Conservation (phyloP, 2,888 invertebrate genomes). For the Opisthograptis luteolata region DNA sequence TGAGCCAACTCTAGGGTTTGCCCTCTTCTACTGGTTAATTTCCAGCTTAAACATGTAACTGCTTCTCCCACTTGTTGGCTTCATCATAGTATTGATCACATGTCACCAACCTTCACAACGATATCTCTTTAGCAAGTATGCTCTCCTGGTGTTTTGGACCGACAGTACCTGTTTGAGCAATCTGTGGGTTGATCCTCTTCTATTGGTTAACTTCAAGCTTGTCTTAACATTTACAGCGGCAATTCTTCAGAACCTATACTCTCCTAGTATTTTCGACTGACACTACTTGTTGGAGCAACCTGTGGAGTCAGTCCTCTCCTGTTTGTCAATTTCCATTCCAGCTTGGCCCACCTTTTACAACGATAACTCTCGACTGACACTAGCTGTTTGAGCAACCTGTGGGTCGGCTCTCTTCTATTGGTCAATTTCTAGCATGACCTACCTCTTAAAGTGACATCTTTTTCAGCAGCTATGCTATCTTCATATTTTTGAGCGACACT, state of each 20-base stretch:
- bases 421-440: too few relatives aligned
- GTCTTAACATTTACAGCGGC: neutral
- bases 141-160: slow-evolving; percentile 5
- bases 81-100: slow-evolving; percentile 5
- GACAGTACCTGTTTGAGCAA: slow-evolving; percentile 8
- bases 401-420: too few relatives aligned
- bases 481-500: too few relatives aligned
- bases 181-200: slow-evolving; percentile 1
- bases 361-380: too few relatives aligned
- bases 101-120: neutral
- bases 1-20: slow-evolving; percentile 1
- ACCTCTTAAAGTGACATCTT: too few relatives aligned
- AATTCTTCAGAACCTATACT: neutral
- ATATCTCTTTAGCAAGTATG: neutral
- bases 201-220: too few relatives aligned
- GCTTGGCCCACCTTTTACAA: too few relatives aligned
- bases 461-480: too few relatives aligned
- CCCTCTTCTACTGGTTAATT: too few relatives aligned
- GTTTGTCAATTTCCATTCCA: too few relatives aligned
- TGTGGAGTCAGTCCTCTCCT: neutral
- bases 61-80: slow-evolving; percentile 2
- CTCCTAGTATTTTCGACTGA: slow-evolving; percentile 5
- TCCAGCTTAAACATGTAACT: too few relatives aligned
- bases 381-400: too few relatives aligned
- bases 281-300: slow-evolving; percentile 11